phyloP scores from a whole-genome alignment of 2,113 vertebrate species.

The Pogonocichla stellata region DNA sequence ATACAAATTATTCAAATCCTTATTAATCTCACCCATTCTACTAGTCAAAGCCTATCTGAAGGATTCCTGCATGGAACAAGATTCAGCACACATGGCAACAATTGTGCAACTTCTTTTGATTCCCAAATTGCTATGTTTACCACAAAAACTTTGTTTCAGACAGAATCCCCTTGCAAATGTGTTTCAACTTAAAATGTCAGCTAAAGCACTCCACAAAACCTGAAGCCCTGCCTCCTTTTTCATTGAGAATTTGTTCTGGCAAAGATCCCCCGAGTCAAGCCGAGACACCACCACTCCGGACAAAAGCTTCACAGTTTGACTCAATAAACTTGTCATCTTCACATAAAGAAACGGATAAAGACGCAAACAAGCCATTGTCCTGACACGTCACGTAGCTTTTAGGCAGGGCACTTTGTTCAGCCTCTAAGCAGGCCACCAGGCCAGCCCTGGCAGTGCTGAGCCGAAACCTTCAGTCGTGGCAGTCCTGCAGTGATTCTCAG shows the following conservation, averaged over 20 bases:
- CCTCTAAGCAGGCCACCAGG: neutral
- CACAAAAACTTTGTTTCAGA: neutral
- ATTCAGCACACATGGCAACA: slow-evolving; percentile 19
- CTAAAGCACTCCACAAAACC: neutral
- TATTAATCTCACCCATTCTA: slow-evolving; percentile 6
- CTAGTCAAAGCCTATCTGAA: neutral
- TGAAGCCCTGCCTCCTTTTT: neutral
- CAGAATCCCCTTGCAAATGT: neutral
- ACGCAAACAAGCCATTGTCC: neutral
- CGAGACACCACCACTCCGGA: neutral
- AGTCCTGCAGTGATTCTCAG: neutral
- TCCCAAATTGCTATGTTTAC: neutral
- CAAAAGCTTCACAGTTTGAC: neutral
- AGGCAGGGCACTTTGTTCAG: neutral
- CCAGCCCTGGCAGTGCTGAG: neutral
- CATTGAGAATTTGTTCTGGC: slow-evolving; percentile 5
- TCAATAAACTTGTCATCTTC: neutral
- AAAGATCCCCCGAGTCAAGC: neutral
- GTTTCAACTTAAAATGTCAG: slow-evolving; percentile 3
- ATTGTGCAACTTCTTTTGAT: slow-evolving; percentile 21
- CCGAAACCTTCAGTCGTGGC: neutral
- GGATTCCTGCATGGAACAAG: neutral
- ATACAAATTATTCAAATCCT: slow-evolving; percentile 14
- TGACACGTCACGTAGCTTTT: neutral
- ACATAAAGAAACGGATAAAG: neutral